Conservation (phyloP, 2,888 invertebrate genomes). For the Drepana falcataria region DNA sequence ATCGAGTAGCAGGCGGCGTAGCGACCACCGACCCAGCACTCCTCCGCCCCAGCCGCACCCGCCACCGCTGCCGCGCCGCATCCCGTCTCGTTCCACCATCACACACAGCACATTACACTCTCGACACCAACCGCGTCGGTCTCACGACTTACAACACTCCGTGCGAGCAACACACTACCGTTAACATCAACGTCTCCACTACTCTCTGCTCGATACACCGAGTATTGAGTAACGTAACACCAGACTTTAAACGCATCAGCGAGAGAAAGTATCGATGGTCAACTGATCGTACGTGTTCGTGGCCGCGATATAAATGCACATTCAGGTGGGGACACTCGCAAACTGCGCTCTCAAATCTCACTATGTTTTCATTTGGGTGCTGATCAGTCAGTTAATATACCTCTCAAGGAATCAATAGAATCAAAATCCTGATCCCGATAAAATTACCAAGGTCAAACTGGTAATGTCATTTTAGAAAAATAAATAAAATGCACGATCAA, state of each 20-base stretch:
- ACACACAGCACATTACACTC: conserved; percentile 45
- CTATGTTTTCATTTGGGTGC: conserved; percentile 19
- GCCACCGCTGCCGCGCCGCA: conserved; percentile 62
- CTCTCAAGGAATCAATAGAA: background rate
- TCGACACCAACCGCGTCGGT: conserved; percentile 40
- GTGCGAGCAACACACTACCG: conserved; percentile 46
- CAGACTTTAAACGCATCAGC: conserved; percentile 53
- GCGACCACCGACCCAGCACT: conserved; percentile 80
- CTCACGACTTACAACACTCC: conserved; percentile 38
- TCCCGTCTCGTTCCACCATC: conserved; percentile 69
- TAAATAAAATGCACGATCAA: background rate
- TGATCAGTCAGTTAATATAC: background rate
- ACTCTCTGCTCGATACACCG: conserved; percentile 51
- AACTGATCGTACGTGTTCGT: conserved; percentile 42
- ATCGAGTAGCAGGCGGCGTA: conserved; percentile 83
- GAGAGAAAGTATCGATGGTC: conserved; percentile 67
- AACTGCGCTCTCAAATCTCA: conserved; percentile 34
- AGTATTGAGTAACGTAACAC: conserved; percentile 63
- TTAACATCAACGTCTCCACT: conserved; percentile 41
- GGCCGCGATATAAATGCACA: conserved; percentile 49
- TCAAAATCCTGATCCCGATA: too few relatives aligned
- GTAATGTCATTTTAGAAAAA: background rate
- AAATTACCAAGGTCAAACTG: background rate
- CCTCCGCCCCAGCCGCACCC: conserved; percentile 72
- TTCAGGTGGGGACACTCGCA: conserved; percentile 34